Evolutionary conservation across 1,140 invertebrate species (phyloP).

Genomic region (Nephila pilipes): DNA sequence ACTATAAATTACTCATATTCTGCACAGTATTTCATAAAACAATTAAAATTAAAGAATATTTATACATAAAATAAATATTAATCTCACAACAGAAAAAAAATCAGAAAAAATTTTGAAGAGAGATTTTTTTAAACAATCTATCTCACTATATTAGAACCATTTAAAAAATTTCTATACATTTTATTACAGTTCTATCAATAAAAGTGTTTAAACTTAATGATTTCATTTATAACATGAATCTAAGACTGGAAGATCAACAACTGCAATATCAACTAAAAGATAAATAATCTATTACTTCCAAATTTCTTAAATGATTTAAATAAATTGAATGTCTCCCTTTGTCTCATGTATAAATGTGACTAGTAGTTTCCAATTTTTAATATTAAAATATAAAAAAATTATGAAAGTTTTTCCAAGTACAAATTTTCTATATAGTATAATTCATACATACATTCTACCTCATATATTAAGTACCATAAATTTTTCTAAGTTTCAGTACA

Average conservation of each 20-base stretch:
- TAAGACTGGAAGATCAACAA: not conserved
- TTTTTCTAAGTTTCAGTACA: not conserved
- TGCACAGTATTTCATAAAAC: not conserved
- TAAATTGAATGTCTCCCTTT: not conserved
- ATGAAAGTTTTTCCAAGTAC: not conserved
- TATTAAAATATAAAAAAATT: not conserved
- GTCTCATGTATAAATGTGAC: not conserved
- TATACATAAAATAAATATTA: slow-evolving; percentile 25
- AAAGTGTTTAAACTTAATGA: slow-evolving; percentile 21
- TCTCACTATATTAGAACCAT: not conserved
- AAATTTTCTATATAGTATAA: not conserved
- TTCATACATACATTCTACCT: not conserved
- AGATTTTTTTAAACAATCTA: not conserved
- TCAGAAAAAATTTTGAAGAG: not conserved
- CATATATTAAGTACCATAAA: slow-evolving; percentile 33
- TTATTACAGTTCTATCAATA: not conserved
- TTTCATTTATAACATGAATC: not conserved
- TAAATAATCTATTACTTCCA: too few relatives aligned
- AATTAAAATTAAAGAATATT: not conserved
- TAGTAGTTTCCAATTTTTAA: not conserved
- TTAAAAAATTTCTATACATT: not conserved
- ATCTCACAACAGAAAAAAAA: not conserved
- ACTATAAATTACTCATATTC: not conserved
- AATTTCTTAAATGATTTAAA: not conserved
- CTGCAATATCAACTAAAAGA: not conserved